phyloP scores from a whole-genome alignment of 2,113 vertebrate genomes.

The Notarius quadriscutis region DNA sequence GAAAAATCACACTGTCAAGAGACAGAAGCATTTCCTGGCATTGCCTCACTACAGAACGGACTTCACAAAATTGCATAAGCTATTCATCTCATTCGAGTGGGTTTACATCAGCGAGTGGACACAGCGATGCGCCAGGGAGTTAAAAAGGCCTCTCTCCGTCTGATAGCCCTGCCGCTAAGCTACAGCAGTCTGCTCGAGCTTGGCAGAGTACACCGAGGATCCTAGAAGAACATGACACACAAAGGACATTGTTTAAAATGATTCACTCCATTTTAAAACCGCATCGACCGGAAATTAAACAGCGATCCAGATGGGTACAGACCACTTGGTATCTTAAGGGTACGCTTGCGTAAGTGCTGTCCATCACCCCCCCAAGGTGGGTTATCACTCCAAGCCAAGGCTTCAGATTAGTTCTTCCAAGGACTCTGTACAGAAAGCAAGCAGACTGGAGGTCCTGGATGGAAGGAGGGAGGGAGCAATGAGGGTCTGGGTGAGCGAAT shows the following conservation, averaged over 20 bases:
- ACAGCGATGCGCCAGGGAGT: conserved; percentile 28
- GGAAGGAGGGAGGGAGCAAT: conserved; percentile 23
- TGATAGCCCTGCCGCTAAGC: conserved; percentile 37
- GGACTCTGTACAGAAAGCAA: conserved; percentile 30
- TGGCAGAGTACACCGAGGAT: conserved; percentile 34
- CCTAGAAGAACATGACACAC: conserved; percentile 24
- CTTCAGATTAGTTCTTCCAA: conserved; percentile 26
- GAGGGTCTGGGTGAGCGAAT: conserved; percentile 79
- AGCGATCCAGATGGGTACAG: conserved; percentile 15
- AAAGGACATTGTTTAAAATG: conserved; percentile 51
- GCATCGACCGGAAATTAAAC: conserved; percentile 45
- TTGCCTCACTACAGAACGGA: conserved; percentile 42
- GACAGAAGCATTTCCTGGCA: conserved; percentile 55
- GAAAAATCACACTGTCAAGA: conserved; percentile 55
- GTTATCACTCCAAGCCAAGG: conserved; percentile 38
- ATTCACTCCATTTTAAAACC: conserved; percentile 38
- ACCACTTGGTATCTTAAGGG: conserved; percentile 14
- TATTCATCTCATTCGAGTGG: conserved; percentile 53
- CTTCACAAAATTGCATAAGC: conserved; percentile 54
- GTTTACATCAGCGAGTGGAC: conserved; percentile 50
- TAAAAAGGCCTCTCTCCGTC: conserved; percentile 30
- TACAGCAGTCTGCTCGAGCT: conserved; percentile 21
- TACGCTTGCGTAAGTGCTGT: conserved; percentile 15
- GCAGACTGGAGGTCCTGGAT: conserved; percentile 58
- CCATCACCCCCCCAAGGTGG: neutral